These are phyloP conservation scores for Eulemur rufifrons DNA, from an alignment of 2,113 vertebrate species.

Conservation along the genomic window DNA sequence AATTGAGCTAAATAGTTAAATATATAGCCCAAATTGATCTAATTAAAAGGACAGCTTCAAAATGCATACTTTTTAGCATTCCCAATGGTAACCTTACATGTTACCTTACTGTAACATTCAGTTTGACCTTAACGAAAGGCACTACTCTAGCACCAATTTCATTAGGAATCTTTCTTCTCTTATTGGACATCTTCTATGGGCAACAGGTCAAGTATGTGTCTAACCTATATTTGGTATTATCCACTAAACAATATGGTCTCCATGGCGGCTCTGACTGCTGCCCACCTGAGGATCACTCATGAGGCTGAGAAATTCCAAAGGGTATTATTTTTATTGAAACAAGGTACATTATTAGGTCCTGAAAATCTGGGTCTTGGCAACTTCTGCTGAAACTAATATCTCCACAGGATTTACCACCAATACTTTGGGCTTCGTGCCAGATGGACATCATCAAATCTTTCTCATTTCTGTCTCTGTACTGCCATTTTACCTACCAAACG, in stretches of 20 bases:
- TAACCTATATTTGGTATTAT: background rate
- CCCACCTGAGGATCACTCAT: no score
- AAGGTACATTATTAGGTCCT: background rate
- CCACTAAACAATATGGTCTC: background rate
- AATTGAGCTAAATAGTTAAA: background rate
- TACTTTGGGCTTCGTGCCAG: background rate
- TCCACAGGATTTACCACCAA: background rate
- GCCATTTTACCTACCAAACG: background rate
- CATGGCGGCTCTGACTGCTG: background rate
- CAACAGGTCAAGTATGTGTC: background rate
- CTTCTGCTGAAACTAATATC: background rate
- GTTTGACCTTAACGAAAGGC: background rate
- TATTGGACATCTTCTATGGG: background rate
- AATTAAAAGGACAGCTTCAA: background rate
- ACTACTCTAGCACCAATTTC: background rate
- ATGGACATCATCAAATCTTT: rapidly evolving
- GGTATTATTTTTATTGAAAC: background rate
- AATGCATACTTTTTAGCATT: background rate
- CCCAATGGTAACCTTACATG: rapidly evolving
- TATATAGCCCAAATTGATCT: background rate
- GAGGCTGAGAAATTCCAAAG: background rate
- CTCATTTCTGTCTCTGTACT: background rate
- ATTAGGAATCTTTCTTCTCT: background rate
- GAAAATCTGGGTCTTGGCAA: background rate
- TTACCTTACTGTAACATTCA: no score